Evolutionary conservation across 1,140 invertebrate genomes (phyloP), one percentile per base, ranked within the genome.

Genomic region (Drosophila ohnishii): DNA sequence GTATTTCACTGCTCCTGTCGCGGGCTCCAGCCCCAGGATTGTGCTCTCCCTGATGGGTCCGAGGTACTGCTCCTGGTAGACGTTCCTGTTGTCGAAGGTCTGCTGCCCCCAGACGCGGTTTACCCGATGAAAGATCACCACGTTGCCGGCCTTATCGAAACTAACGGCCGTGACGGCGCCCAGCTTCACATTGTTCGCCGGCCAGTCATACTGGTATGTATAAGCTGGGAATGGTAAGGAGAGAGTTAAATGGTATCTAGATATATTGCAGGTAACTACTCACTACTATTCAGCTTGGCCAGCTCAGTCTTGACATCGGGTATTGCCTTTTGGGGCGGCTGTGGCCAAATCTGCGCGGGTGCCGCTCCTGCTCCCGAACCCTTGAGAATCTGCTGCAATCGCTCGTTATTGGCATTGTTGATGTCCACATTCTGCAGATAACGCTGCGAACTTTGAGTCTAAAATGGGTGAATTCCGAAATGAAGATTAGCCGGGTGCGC

Each of bases 81-180:
- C 91, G 91, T 96, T 94, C 5, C 92, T 80, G 2, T 76, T 69
- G 59, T 94, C 92, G 86, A 97, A 97, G 22, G 96, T 95, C 9
- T 86, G 91, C 11, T 70, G 84, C 75, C 92, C 93, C 97, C 97
- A 99, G 3, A 94, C 89, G 73, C 95, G 93, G 58, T 94, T 91
- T 5, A 94, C 96, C 80, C 98, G 94, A 91, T 98, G 97, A 86
- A 99, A 98, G 19, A 98, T 93, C 34, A 96, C 94, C 19, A 98
- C 92, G 77, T 95, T 95, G 13, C 96, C 96, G 56, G 93, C 77
- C 3, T 92, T 93, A 91, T 97, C 96, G 16, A 97, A 92, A 19
- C 95, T 94, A 0, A 98, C 94, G 37, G 96, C 97, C 8, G 95
- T 95, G 22, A 97, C 94, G 91, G 97, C 96, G 6, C 97, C 96